A percentile compares a stretch with the other conserved stretches of the same genome.
Conservation (phyloP, 2,888 invertebrate species). For the Choristoneura rosaceana region DNA sequence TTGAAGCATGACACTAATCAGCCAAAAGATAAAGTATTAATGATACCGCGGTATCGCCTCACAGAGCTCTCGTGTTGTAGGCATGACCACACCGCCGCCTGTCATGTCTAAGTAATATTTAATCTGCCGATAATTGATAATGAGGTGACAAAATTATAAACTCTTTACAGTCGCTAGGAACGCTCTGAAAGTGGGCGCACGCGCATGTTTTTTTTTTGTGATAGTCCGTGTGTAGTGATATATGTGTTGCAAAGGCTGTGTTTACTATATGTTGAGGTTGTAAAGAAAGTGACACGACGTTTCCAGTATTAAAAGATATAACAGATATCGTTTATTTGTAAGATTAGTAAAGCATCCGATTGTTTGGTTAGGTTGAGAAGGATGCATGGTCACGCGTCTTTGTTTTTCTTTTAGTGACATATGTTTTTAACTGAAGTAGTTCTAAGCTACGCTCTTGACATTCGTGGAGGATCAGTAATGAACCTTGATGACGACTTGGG, state of each 20-base stretch:
- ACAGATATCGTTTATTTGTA: not conserved
- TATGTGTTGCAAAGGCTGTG: constrained; percentile 1
- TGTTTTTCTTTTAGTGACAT: not conserved
- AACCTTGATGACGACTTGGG: too few species aligned
- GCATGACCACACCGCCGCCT: constrained; percentile 26
- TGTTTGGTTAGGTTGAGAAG: not conserved
- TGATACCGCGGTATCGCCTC: constrained; percentile 26
- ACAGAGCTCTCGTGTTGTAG: constrained; percentile 45
- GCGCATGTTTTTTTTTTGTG: constrained; percentile 22
- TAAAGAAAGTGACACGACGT: not conserved
- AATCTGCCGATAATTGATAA: constrained; percentile 52
- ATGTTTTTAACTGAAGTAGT: not conserved
- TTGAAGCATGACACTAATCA: not conserved
- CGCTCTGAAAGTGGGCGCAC: constrained; percentile 48
- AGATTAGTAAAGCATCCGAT: not conserved
- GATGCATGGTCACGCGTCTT: not conserved
- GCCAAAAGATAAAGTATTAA: not conserved
- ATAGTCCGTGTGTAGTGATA: not conserved
- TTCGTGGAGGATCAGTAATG: not conserved
- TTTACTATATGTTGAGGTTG: not conserved
- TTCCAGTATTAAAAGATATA: not conserved
- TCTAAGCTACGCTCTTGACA: too few species aligned
- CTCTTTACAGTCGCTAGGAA: constrained; percentile 53
- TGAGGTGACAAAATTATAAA: constrained; percentile 52
- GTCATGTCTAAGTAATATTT: constrained; percentile 16